Evolutionary conservation across 2,113 vertebrate genomes (phyloP).

Genomic region (Marmota flaviventris): DNA sequence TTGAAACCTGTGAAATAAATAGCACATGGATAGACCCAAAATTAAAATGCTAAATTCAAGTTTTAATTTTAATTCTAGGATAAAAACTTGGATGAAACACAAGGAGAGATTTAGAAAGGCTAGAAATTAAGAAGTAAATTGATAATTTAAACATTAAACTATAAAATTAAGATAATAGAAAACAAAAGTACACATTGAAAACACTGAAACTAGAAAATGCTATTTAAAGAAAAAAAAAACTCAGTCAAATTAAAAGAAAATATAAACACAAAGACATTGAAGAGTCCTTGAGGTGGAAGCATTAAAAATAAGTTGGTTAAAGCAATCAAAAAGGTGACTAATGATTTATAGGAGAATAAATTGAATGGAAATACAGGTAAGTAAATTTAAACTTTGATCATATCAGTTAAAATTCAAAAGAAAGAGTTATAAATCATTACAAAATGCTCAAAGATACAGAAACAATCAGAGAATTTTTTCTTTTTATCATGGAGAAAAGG

Average conservation of each 20-base stretch:
- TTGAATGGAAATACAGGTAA: not conserved
- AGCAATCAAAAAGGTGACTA: not conserved
- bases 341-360: not conserved
- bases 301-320: not conserved
- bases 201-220: not conserved
- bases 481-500: not conserved
- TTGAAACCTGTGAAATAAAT: not conserved
- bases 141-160: not conserved
- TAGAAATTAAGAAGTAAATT: not conserved
- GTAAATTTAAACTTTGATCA: not conserved
- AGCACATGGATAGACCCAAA: not conserved
- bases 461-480: not conserved
- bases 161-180: not conserved
- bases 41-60: not conserved
- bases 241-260: not conserved
- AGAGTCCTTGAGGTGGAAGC: not conserved
- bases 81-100: not conserved
- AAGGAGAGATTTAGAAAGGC: not conserved
- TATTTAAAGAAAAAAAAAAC: not conserved
- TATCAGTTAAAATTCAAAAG: not conserved
- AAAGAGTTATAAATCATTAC: not conserved
- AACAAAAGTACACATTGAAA: not conserved
- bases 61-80: not conserved
- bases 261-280: not conserved
- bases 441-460: not conserved